Conservation (phyloP, 2,888 invertebrate species). For the Macaria notata region DNA sequence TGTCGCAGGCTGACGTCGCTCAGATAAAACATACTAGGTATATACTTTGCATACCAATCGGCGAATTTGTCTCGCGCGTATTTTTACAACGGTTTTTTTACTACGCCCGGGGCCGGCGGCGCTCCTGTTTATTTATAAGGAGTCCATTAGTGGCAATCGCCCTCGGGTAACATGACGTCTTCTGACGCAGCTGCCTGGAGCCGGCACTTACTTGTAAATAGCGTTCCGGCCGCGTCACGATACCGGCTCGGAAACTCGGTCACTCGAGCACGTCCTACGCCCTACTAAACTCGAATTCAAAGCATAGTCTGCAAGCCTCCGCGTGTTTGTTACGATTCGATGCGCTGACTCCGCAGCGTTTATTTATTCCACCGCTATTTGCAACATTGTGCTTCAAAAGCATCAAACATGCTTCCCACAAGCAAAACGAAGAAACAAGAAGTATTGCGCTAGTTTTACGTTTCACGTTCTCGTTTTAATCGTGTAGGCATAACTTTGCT, state of each 20-base stretch:
- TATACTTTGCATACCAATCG: slow-evolving; percentile 36
- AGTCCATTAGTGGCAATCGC: slow-evolving; percentile 37
- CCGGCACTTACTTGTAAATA: slow-evolving; percentile 50
- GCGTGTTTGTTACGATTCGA: slow-evolving; percentile 39
- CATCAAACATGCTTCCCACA: slow-evolving; percentile 20
- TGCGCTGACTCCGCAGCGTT: slow-evolving; percentile 24
- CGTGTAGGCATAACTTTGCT: neutral
- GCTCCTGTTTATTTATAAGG: slow-evolving; percentile 33
- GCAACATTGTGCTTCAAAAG: slow-evolving; percentile 24
- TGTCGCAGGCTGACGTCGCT: slow-evolving; percentile 23
- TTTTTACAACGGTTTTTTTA: slow-evolving; percentile 12
- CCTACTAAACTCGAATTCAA: slow-evolving; percentile 41
- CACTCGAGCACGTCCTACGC: slow-evolving; percentile 49
- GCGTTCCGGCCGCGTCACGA: slow-evolving; percentile 41
- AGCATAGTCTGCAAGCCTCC: slow-evolving; percentile 39
- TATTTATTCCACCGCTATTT: slow-evolving; percentile 24
- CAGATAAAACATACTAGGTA: slow-evolving; percentile 32
- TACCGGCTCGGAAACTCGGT: slow-evolving; percentile 44
- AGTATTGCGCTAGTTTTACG: slow-evolving; percentile 21
- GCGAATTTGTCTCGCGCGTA: slow-evolving; percentile 20
- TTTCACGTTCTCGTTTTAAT: slow-evolving; percentile 20
- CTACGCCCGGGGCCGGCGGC: slow-evolving; percentile 14
- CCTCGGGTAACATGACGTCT: slow-evolving; percentile 38
- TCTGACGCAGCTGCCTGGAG: slow-evolving; percentile 45
- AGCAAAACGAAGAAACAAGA: slow-evolving; percentile 26